phyloP scores from a whole-genome alignment of 2,888 invertebrate species.

The Drosophila greeni region DNA sequence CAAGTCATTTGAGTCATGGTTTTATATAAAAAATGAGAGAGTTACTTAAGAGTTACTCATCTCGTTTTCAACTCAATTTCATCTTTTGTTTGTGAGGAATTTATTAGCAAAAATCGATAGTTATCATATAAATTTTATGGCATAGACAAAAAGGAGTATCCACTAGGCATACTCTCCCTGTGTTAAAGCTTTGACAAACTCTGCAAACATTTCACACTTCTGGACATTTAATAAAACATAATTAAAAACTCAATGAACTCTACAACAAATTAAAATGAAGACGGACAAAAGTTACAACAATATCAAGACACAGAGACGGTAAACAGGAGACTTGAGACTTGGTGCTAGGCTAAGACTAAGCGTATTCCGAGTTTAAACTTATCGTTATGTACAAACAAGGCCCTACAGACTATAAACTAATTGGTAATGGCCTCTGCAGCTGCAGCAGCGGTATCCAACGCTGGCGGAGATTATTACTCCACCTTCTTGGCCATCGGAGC shows the following conservation, averaged over 20 bases:
- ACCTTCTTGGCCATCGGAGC: slow-evolving; percentile 36
- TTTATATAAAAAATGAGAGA: not conserved
- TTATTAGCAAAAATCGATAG: slow-evolving; percentile 8
- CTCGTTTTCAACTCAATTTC: too few relatives aligned
- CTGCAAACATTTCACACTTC: not conserved
- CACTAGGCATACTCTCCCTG: slow-evolving; percentile 9
- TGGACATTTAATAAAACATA: not conserved
- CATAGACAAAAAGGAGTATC: slow-evolving; percentile 6
- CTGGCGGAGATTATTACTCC: slow-evolving; percentile 28
- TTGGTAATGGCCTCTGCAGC: slow-evolving; percentile 39
- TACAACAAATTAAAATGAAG: not conserved
- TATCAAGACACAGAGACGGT: not conserved
- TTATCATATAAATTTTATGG: not conserved
- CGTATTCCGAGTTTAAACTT: slow-evolving; percentile 23
- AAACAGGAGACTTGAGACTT: slow-evolving; percentile 4
- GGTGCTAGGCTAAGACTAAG: slow-evolving; percentile 12
- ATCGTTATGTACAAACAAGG: slow-evolving; percentile 37
- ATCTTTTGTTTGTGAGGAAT: not conserved
- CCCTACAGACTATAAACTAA: slow-evolving; percentile 26
- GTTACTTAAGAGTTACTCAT: too few relatives aligned
- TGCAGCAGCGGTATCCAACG: slow-evolving; percentile 9
- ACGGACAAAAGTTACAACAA: not conserved
- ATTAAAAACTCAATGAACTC: not conserved
- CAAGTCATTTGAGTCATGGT: slow-evolving; percentile 5
- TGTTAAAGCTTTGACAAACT: slow-evolving; percentile 3